Evolutionary conservation across 2,113 vertebrate species (phyloP), one percentile per base, ranked within the genome.

Genomic region (Sinocyclocheilus grahami): DNA sequence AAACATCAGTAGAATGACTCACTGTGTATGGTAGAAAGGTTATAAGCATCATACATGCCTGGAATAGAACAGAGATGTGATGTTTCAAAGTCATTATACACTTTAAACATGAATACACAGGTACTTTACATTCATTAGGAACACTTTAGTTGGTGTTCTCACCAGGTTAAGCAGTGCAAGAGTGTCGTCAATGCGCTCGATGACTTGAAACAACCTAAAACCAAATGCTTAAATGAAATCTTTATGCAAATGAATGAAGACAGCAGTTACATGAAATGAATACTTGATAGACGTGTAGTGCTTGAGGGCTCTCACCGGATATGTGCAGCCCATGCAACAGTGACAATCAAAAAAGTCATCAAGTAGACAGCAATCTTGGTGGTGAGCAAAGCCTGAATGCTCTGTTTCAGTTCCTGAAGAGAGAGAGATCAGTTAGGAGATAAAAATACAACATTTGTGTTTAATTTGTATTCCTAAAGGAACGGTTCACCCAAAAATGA

Each of bases 31-130:
- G 37, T 37, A 99, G 96, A 77, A 98, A 97, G 18, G 97, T 99
- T 90, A 99, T 98, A 89, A 97, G 94, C 97, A 99, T 98, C 97
- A 98, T 98, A 88, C 97, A 98, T 79, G 96, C 97, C 97, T 98
- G 88, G 46, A 90, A 90, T 0, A 77, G 0, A 90, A 82, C 2
- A 48, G 5, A 85, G 86, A 89, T 78, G 20, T 78, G 33, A 88
- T 81, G 39, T 51, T 30, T 1, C n/a, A 74, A 48, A 67, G 18
- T 30, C 11, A 14, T 9, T 27, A 2, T 4, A 53, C 79, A n/a
- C 65, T 71, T 27, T 60, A 7, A 27, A 27, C 11, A 37, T 37
- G 2, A 37, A 78, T 12, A 78, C 6, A 22, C 0, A 58, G 76
- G 8, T 53, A 51, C 75, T 11, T 77, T 20, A 4, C 75, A 33